These are phyloP conservation scores for Tachina grossa DNA, from an alignment of 2,888 invertebrate genomes.

Conservation along the genomic window DNA sequence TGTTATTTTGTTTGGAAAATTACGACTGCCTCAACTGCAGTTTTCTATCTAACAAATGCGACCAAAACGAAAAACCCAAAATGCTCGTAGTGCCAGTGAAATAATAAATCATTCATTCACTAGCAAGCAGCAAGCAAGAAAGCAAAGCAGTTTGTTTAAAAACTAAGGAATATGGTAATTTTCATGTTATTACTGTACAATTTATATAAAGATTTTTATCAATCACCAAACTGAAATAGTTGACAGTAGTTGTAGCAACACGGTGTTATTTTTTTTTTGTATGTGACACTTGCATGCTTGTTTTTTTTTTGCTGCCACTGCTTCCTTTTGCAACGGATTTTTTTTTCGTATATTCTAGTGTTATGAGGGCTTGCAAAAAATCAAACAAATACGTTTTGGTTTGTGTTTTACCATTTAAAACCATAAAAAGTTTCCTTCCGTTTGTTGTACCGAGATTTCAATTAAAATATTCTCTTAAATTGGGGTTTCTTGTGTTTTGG, in stretches of 20 bases:
- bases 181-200: slow-evolving; percentile 45
- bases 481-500: not conserved
- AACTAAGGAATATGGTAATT: slow-evolving; percentile 61
- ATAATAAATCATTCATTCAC: slow-evolving; percentile 45
- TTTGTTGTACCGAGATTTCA: slow-evolving; percentile 48
- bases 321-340: slow-evolving; percentile 12
- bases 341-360: not conserved
- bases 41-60: slow-evolving; percentile 45
- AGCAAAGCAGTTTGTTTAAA: not conserved
- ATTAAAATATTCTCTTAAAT: slow-evolving; percentile 15
- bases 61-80: not conserved
- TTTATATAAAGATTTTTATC: slow-evolving; percentile 66
- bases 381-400: slow-evolving; percentile 50
- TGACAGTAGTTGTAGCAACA: slow-evolving; percentile 41
- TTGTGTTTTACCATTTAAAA: slow-evolving; percentile 61
- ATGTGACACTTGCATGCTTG: not conserved
- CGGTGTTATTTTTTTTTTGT: not conserved
- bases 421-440: slow-evolving; percentile 66
- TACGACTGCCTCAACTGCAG: slow-evolving; percentile 44
- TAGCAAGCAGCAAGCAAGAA: not conserved
- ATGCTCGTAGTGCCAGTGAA: slow-evolving; percentile 33
- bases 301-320: slow-evolving; percentile 12
- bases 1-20: slow-evolving; percentile 40
- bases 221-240: slow-evolving; percentile 62
- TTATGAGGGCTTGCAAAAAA: not conserved